phyloP scores from a whole-genome alignment of 2,888 invertebrate species.

The Prenolepis imparis region DNA sequence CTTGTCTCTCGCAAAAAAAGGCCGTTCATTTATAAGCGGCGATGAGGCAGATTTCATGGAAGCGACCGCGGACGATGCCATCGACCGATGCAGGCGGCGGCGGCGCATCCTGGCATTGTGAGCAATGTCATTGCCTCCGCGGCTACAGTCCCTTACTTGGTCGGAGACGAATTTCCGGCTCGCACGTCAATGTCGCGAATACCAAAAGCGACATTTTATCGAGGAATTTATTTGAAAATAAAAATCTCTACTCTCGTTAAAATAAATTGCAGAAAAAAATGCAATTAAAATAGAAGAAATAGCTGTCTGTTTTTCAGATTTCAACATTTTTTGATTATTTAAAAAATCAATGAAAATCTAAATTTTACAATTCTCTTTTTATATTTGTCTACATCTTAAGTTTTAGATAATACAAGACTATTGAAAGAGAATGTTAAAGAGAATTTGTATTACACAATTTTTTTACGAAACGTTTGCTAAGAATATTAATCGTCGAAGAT shows the following conservation, averaged over 20 bases:
- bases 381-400: neutral
- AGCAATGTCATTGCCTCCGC: conserved; percentile 83
- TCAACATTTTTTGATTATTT: neutral
- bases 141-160: conserved; percentile 68
- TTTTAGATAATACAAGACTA: neutral
- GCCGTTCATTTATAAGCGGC: neutral
- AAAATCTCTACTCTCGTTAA: neutral
- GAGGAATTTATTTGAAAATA: conserved; percentile 43
- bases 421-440: neutral
- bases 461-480: neutral
- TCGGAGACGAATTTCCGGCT: conserved; percentile 73
- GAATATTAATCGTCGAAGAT: too few relatives aligned
- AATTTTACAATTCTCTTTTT: neutral
- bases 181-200: conserved; percentile 59
- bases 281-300: neutral
- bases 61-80: conserved; percentile 55
- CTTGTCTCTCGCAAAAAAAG: neutral
- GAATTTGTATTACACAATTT: neutral
- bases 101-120: conserved; percentile 76
- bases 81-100: conserved; percentile 65
- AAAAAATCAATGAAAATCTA: neutral
- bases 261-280: conserved; percentile 6
- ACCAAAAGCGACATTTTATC: conserved; percentile 59
- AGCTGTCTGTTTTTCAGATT: neutral
- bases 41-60: conserved; percentile 44